Percentiles rank a stretch among this genome's conserved stretches.
These are phyloP conservation scores for Dicranocentrus wangi DNA, from an alignment of 2,888 invertebrate species.

Conservation along the genomic window DNA sequence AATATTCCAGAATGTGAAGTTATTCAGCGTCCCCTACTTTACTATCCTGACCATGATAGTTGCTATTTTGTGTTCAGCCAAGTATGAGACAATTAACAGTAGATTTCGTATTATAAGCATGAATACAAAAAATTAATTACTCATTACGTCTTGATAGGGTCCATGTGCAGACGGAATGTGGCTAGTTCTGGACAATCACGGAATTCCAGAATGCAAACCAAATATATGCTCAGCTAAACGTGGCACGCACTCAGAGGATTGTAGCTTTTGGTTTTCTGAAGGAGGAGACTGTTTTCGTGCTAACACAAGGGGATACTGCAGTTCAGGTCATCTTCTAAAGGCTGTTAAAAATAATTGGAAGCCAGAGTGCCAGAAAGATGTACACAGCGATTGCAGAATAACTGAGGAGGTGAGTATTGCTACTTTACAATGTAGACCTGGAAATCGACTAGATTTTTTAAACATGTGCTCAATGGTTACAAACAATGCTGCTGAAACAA, in stretches of 20 bases:
- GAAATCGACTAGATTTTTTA: constrained; percentile 41
- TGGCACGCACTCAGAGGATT: constrained; percentile 14
- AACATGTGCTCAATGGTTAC: constrained; percentile 14
- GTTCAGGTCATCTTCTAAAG: constrained; percentile 17
- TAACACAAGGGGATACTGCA: constrained; percentile 42
- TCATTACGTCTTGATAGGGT: constrained; percentile 25
- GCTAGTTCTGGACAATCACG: constrained; percentile 29
- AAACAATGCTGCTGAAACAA: background rate
- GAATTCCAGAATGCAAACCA: constrained; percentile 21
- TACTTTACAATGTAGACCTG: constrained; percentile 47
- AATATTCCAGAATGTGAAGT: constrained; percentile 44
- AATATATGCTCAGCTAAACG: constrained; percentile 21
- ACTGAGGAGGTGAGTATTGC: constrained; percentile 42
- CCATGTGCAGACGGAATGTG: constrained; percentile 43
- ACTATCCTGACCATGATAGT: constrained; percentile 30
- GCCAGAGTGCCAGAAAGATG: constrained; percentile 38
- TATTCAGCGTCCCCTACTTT: constrained; percentile 51
- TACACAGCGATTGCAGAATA: constrained; percentile 15
- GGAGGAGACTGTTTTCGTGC: constrained; percentile 35
- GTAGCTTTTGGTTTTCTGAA: constrained; percentile 48
- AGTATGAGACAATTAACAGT: constrained; percentile 11
- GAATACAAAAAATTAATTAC: background rate
- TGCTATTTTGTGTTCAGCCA: constrained; percentile 51
- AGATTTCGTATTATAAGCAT: background rate
- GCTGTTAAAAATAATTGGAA: constrained; percentile 47